Evolutionary conservation across 1,140 invertebrate genomes (phyloP).

Genomic region (Camponotus floridanus): DNA sequence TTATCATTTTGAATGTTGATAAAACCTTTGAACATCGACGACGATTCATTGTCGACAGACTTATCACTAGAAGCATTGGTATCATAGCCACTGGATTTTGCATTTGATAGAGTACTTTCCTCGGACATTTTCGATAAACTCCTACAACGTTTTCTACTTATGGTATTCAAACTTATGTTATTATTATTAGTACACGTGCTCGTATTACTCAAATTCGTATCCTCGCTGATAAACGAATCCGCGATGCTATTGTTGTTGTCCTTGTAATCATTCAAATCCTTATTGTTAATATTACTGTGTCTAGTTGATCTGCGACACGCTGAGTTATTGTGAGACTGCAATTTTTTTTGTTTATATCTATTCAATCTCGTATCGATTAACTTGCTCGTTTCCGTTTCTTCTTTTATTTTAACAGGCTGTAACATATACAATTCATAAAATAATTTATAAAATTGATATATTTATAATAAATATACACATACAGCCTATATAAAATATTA

Average conservation of each 20-base stretch:
- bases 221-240: conserved; percentile 64
- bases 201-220: conserved; percentile 67
- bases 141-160: conserved; percentile 43
- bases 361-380: not conserved
- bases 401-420: conserved; percentile 66
- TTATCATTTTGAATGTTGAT: conserved; percentile 42
- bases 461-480: not conserved
- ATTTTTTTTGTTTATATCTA: conserved; percentile 68
- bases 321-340: conserved; percentile 78
- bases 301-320: conserved; percentile 60
- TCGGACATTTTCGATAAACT: conserved; percentile 70
- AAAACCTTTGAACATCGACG: conserved; percentile 72
- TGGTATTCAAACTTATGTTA: conserved; percentile 41
- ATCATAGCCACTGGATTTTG: conserved; percentile 72
- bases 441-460: not conserved
- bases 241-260: conserved; percentile 59
- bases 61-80: conserved; percentile 58
- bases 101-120: conserved; percentile 34
- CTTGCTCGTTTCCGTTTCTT: conserved; percentile 11
- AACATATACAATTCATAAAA: conserved; percentile 4
- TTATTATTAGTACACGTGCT: conserved; percentile 67
- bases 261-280: conserved; percentile 52
- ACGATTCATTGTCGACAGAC: conserved; percentile 21
- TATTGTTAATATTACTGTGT: conserved; percentile 45
- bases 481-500: not conserved